phyloP scores from a whole-genome alignment of 2,113 vertebrate genomes.

The Myotis lucifugus region DNA sequence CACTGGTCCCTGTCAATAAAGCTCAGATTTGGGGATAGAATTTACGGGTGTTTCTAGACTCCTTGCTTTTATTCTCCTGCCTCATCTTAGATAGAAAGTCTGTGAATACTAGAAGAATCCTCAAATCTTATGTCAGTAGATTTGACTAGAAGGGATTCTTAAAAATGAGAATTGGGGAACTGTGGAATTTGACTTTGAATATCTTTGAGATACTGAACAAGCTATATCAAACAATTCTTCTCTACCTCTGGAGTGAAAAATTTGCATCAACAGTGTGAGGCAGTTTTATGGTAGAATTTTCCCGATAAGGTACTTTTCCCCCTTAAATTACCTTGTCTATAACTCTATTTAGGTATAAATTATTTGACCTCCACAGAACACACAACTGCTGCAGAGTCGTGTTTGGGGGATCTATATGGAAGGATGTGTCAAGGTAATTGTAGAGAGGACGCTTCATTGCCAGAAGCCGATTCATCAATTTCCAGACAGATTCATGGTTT shows the following conservation, averaged over 20 bases:
- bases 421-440: slow-evolving; percentile 77
- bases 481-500: slow-evolving; percentile 70
- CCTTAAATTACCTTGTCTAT: slow-evolving; percentile 5
- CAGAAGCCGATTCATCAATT: slow-evolving; percentile 73
- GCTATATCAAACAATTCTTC: background rate
- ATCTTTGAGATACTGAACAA: background rate
- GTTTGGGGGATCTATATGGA: slow-evolving; percentile 51
- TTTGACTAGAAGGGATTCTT: background rate
- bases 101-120: background rate
- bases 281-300: slow-evolving; percentile 36
- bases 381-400: background rate
- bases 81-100: background rate
- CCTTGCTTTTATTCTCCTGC: background rate
- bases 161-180: background rate
- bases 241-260: slow-evolving; percentile 39
- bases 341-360: slow-evolving; percentile 18
- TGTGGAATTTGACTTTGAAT: background rate
- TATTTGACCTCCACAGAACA: slow-evolving; percentile 22
- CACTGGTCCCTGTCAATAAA: background rate
- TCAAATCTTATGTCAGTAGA: background rate
- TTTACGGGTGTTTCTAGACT: background rate
- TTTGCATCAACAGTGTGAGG: background rate
- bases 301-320: background rate
- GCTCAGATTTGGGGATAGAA: background rate
- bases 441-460: slow-evolving; percentile 46